These are phyloP conservation scores for Cotesia vestalis DNA, from an alignment of 1,140 invertebrate genomes.

Conservation along the genomic window DNA sequence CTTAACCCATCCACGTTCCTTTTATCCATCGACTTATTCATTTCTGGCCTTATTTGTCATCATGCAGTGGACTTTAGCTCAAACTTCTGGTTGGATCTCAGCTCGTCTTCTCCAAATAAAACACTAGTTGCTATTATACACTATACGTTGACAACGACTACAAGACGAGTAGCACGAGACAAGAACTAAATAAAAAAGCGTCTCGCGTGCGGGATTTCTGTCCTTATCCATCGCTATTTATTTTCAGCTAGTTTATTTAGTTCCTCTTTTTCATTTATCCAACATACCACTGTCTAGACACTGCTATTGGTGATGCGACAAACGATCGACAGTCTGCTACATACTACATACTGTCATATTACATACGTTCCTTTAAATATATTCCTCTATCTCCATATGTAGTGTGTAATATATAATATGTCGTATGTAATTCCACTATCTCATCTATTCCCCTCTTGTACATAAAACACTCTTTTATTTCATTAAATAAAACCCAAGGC, in stretches of 20 bases:
- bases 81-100: not conserved
- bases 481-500: not conserved
- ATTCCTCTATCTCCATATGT: too few species aligned
- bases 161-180: not conserved
- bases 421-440: not conserved
- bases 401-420: too few species aligned
- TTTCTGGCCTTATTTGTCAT: conserved; percentile 32
- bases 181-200: conserved; percentile 4
- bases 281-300: conserved; percentile 30
- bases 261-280: not conserved
- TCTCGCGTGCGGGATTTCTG: not conserved
- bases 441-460: not conserved
- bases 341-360: not conserved
- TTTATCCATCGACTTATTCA: conserved; percentile 22
- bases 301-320: conserved; percentile 33
- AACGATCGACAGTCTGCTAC: conserved; percentile 3
- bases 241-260: not conserved
- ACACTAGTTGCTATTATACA: too few species aligned
- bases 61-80: conserved; percentile 9
- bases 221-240: too few species aligned
- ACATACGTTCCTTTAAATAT: not conserved
- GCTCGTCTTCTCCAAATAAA: too few species aligned
- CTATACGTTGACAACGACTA: not conserved
- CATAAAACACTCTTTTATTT: too few species aligned
- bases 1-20: conserved; percentile 22